A percentile compares a stretch with the other conserved stretches of the same genome.
These are phyloP conservation scores for Balaenoptera acutorostrata DNA, from an alignment of 2,113 vertebrate genomes.

Conservation along the genomic window DNA sequence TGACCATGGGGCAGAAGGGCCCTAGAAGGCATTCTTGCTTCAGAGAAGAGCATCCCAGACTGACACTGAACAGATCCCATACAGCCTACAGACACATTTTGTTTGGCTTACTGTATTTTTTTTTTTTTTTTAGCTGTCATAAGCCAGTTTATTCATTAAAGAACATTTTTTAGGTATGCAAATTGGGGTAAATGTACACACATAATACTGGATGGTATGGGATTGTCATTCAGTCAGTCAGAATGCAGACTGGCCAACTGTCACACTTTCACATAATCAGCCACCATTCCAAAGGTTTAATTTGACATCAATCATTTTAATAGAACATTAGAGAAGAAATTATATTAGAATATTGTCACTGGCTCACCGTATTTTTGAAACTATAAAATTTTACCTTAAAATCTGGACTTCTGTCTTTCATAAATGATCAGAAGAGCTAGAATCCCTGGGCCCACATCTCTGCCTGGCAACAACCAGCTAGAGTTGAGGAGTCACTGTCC, in stretches of 20 bases:
- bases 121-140: not conserved
- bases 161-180: slow-evolving; percentile 15
- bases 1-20: not conserved
- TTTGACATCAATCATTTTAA: not conserved
- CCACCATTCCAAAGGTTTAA: slow-evolving; percentile 5
- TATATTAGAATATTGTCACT: not conserved
- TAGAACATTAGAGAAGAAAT: slow-evolving; percentile 7
- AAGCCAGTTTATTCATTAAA: slow-evolving; percentile 6
- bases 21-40: not conserved
- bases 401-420: not conserved
- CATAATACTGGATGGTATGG: not conserved
- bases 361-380: not conserved
- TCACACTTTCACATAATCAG: not conserved
- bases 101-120: not conserved
- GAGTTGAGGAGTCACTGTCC: not conserved
- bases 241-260: not conserved
- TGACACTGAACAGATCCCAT: not conserved
- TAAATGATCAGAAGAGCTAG: not conserved
- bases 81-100: not conserved
- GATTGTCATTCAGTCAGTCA: not conserved
- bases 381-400: slow-evolving; percentile 4
- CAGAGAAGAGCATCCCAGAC: not conserved
- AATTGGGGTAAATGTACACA: not conserved
- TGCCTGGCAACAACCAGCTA: not conserved
- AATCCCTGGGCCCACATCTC: not conserved